Conservation (phyloP, 2,888 invertebrate genomes). For the Ophion ventricosus region DNA sequence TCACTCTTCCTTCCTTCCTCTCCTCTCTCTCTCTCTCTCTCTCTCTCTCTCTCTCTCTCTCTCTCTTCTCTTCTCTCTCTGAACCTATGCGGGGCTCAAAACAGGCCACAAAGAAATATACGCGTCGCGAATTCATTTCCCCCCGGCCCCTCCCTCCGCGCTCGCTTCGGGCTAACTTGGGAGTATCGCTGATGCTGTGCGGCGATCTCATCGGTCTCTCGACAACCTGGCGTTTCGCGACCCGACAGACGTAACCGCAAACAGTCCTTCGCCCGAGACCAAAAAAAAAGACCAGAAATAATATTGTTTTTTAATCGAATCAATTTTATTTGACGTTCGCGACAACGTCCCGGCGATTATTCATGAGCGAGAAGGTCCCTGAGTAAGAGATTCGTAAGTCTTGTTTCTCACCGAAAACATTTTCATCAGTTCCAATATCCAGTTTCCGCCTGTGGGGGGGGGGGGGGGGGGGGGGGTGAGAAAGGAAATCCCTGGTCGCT, state of each 20-base stretch:
- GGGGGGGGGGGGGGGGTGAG: too few species aligned
- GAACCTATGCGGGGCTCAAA: constrained; percentile 70
- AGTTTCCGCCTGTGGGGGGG: neutral
- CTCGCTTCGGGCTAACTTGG: constrained; percentile 33
- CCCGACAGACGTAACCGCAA: constrained; percentile 19
- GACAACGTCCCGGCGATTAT: neutral
- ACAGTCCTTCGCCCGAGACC: neutral
- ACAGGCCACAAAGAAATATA: constrained; percentile 66
- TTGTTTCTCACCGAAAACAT: neutral
- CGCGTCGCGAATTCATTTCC: constrained; percentile 66
- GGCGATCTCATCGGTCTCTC: constrained; percentile 38
- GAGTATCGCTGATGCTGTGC: constrained; percentile 57
- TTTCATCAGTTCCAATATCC: neutral
- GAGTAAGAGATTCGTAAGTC: neutral
- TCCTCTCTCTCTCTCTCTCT: constrained; percentile 13
- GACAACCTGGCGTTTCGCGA: constrained; percentile 11
- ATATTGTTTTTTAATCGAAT: neutral
- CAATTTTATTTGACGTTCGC: neutral
- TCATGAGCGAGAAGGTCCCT: neutral
- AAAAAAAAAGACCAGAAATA: neutral
- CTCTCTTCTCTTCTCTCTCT: constrained; percentile 13
- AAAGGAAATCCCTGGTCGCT: too few species aligned
- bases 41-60: constrained; percentile 3
- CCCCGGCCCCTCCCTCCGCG: constrained; percentile 8
- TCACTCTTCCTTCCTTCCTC: constrained; percentile 21